Base-by-base conservation (phyloP, 2,113 vertebrate genomes). In the Anser cygnoides region DNA sequence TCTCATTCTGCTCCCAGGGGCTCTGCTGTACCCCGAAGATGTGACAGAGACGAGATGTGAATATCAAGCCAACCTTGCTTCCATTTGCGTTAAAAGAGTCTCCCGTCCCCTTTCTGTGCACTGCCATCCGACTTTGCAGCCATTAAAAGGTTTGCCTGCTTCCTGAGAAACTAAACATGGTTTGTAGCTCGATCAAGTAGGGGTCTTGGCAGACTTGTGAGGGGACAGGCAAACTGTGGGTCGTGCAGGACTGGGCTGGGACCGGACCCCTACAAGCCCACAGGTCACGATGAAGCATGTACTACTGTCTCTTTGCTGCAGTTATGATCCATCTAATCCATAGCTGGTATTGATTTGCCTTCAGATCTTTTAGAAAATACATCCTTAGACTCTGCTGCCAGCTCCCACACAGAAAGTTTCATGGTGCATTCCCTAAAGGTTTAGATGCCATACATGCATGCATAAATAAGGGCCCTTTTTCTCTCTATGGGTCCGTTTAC, bases 291-390 rank as follows among this genome's bases (percentile, higher is more conserved):
- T 5, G 12, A 35, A 88, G 29, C 1, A 0, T 2, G 22, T 9
- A 25, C 26, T 19, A 10, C 22, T 4, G 6, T 3, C 21, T 43
- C 50, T 55, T 71, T 28, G 18, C 52, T 29, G 43, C 17, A 35
- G 39, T 22, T 62, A 35, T 2, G 14, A 35, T 9, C 4, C 28
- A 58, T 0, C 18, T 43, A 46, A 70, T 1, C 16, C 1, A 9
- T 12, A 58, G 59, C 20, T 78, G 26, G 21, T 25, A 54, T 10
- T 15, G 25, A 73, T 55, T 33, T 63, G 33, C 55, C 49, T 70
- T 87, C 61, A 41, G 35, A 21, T 68, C 14, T 44, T 62, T 9
- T 14, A 54, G 37, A 49, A 79, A 46, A 70, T 35, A 22, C 0
- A 43, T 26, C 50, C 63, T 43, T 55, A 57, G 41, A 8, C 28